Evolutionary conservation across 2,797 vertebrate species (phyloP), one percentile per base, ranked within the genome.

Genomic region (Sebastes paucispinis): DNA sequence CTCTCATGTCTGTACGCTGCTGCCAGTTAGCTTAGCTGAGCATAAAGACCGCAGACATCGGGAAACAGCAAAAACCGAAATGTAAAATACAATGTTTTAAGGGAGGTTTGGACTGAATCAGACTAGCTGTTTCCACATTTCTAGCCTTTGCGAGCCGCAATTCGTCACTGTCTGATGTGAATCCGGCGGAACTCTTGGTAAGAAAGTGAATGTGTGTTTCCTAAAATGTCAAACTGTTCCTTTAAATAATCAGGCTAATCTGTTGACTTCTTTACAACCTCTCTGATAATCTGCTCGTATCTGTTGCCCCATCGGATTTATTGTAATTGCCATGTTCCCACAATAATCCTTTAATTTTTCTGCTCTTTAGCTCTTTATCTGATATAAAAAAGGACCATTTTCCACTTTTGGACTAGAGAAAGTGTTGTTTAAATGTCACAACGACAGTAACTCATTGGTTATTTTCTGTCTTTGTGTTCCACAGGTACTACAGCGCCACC

Each of bases 401-500:
- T 50, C 47, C 18, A 8, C 47, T 50, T 50, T 18, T 25, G 2
- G 11, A 74, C 4, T 57, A 22, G n/a, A 50, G 13, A 12, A 50
- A 20, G 22, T 24, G 8, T 47, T 8, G 6, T 68, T 32, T 67
- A 27, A 69, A 39, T 68, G 50, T n/a, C 20, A 54, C 18, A 10
- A 52, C 20, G 20, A 52, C 20, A 52, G 20, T 4, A 8, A 6
- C 31, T 34, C 25, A 25, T 20, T 47, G 0, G 34, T 55, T 77
- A 36, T 36, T 13, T 27, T 31, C 2, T 31, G 2, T 60, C 50
- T 62, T 63, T 88, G 72, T 16, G 8, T 0, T 20, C 64, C 59
- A 6, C 36, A 99, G 98, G 98, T 99, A 99, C 93, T 99, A 99
- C 95, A 99, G 98, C 32, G 98, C 98, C 85, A 99, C 98, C 86